Percentiles rank a stretch among this genome's conserved stretches.
phyloP scores from a whole-genome alignment of 2,888 invertebrate genomes.

The Tethea ocularis region DNA sequence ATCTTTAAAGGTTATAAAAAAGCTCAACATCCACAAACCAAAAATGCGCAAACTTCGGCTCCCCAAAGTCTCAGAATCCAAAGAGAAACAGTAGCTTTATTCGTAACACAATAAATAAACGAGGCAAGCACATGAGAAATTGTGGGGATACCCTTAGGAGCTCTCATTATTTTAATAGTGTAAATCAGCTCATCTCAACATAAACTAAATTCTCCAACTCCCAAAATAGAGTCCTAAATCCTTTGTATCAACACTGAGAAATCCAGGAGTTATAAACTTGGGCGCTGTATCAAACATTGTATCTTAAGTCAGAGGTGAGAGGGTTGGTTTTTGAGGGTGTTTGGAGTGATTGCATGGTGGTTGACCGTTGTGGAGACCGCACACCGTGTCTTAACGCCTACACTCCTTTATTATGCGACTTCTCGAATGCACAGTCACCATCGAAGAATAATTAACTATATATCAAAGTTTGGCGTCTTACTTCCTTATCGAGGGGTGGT shows the following conservation, averaged over 20 bases:
- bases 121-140: slow-evolving; percentile 76
- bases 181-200: slow-evolving; percentile 42
- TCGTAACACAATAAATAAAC: slow-evolving; percentile 75
- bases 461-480: slow-evolving; percentile 39
- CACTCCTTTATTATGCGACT: slow-evolving; percentile 61
- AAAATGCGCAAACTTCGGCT: slow-evolving; percentile 30
- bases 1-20: neutral
- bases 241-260: slow-evolving; percentile 25
- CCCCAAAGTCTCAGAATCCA: slow-evolving; percentile 37
- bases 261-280: slow-evolving; percentile 41
- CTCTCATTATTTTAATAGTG: slow-evolving; percentile 78
- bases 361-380: slow-evolving; percentile 68
- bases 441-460: slow-evolving; percentile 54
- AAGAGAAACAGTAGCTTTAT: slow-evolving; percentile 71
- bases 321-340: slow-evolving; percentile 34
- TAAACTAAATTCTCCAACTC: slow-evolving; percentile 31
- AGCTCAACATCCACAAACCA: neutral
- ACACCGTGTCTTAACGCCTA: slow-evolving; percentile 70
- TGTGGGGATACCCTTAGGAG: slow-evolving; percentile 74
- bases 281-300: slow-evolving; percentile 26
- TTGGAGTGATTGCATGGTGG: slow-evolving; percentile 32
- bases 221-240: slow-evolving; percentile 39
- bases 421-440: slow-evolving; percentile 45
- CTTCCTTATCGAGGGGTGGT: slow-evolving; percentile 26
- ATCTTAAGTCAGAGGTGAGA: slow-evolving; percentile 28